Evolutionary conservation across 2,797 vertebrate species (phyloP).

Genomic region (Perodicticus potto): DNA sequence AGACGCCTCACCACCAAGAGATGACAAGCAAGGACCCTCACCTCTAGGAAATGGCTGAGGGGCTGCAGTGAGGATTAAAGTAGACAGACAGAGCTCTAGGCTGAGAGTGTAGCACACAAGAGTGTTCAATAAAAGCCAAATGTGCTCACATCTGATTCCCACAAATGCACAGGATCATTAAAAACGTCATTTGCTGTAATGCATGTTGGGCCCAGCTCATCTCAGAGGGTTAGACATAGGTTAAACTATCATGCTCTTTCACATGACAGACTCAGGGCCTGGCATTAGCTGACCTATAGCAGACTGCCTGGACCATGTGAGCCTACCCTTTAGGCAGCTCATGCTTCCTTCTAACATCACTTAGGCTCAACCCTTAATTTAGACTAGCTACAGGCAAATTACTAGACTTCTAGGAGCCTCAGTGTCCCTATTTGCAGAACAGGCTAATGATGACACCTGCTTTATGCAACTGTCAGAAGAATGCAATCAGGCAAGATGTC

Average conservation of each 20-base stretch:
- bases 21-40: neutral
- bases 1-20: neutral
- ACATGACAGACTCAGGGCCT: neutral
- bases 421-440: neutral
- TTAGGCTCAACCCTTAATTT: neutral
- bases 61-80: neutral
- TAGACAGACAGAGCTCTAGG: neutral
- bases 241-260: neutral
- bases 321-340: neutral
- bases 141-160: neutral
- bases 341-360: neutral
- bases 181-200: slow-evolving; percentile 5
- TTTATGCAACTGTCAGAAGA: neutral
- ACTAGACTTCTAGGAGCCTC: neutral
- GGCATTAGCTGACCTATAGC: neutral
- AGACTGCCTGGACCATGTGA: neutral
- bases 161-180: neutral
- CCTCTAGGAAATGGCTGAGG: neutral
- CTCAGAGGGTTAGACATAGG: neutral
- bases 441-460: neutral
- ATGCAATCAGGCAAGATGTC: neutral
- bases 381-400: neutral
- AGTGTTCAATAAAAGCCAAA: slow-evolving; percentile 17
- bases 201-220: neutral
- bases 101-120: neutral